Base-by-base conservation (phyloP, 2,888 invertebrate genomes). In the Schizaphis graminum region DNA sequence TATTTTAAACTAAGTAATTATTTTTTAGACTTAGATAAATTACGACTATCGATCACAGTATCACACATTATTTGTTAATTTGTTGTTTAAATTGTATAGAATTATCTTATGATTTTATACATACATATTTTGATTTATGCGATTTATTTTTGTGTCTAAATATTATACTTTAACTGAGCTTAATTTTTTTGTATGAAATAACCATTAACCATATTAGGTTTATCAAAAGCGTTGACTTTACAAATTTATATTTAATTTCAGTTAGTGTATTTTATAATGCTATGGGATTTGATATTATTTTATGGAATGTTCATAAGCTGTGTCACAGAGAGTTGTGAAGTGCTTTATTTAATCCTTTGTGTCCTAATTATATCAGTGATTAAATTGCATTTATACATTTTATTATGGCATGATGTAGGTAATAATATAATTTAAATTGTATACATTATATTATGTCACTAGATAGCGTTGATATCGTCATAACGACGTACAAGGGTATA, bases 381-480 rank as follows among this genome's bases (percentile, higher is more conserved):
- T 92, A 61, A 61, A 92, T 67, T 49, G 4, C n/a, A 61, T 26
- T 88, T 67, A 67, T 92, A 49, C 21, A 53, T 67, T 88, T 26
- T 67, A 28, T 61, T 53, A 67, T n/a, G 13, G 61, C 28, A 91
- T 44, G n/a, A 53, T 84, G 28, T 53, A 53, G 53, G 21, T 53
- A 91, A 91, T 47, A 86, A 86, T 28, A n/a, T 67, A 24, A 86
- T 92, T 49, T 67, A 26, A 21, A 56, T 89, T 53, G 53, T 88
- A 88, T 11, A 44, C 21, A 77, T 53, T 28, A 56, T 44, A 86
- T 35, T 67, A 41, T 89, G n/a, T 53, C 53, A 92, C 86, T 86
- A 94, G 94, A 94, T 94, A 91, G 94, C 94, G 94, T 86, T 28
- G 21, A 61, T 21, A 49, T 94, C 86, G 89, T 86, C 26, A 26